Evolutionary conservation across 2,113 vertebrate genomes (phyloP), one percentile per base, ranked within the genome.

Genomic region (Leptodactylus fuscus): DNA sequence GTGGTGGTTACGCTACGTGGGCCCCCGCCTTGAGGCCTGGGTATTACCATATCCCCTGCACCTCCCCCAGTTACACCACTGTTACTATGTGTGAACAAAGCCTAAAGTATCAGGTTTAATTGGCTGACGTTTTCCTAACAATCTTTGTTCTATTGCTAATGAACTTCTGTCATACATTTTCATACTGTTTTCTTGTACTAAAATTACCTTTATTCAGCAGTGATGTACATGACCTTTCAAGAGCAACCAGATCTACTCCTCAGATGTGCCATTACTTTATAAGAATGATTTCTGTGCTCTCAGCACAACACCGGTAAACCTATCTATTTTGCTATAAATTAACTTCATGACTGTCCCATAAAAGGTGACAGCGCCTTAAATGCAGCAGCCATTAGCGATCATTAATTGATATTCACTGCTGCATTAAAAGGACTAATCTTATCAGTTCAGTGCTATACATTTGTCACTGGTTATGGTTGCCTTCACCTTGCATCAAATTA

Each of bases 221-320:
- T 27, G 51, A 83, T 83, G 51, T 58, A 36, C 22, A 71, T 83
- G 69, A 83, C 81, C 81, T 83, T 83, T 71, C 69, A 83, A 58
- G 29, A 73, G 46, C 69, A 55, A 36, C n/a, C 29, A 24, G 38
- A 34, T 58, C 65, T 32, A 51, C 16, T 8, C 49, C 67, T 73
- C 69, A 58, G 49, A 73, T 58, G 49, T 71, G 81, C 67, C 16
- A 24, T 73, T 83, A 70, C 20, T 41, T 82, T 53, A 38, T 49
- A 83, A 34, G 16, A 73, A 53, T 36, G 32, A n/a, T 36, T 73
- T 73, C 69, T 18, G 20, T 83, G 67, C 73, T 41, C 13, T 58
- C 51, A 46, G 15, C 13, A 13, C 36, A 29, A 27, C 32, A 70
- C 58, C 69, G 22, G 55, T 83, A 74, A 71, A 83, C 48, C 32